Evolutionary conservation across 35 echinoderm and acorn worm species (phyloP), one percentile per base, ranked within the genome.

Genomic region (Hemicentrotus pulcherrimus): DNA sequence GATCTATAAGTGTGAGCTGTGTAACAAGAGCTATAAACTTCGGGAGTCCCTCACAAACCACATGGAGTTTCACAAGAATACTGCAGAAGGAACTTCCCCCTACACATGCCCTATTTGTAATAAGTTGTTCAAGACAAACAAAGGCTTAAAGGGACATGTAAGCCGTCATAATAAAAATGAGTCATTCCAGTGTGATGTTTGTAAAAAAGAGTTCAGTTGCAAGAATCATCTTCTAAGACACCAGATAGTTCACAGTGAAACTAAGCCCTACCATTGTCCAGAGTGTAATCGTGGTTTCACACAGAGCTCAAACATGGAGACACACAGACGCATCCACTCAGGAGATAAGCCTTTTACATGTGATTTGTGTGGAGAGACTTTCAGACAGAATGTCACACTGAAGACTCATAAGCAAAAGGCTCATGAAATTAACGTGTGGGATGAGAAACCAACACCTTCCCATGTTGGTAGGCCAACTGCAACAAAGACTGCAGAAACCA

Each of bases 321-420:
- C 97, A 90, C 98, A 99, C 65, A 97, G 97, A 95, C 91, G 98
- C 46, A 97, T 95, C 14, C 98, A 99, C 94, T 98, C 98, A 5
- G 98, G 98, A 13, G 95, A 97, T 58, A 99, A 98, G 94, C 98
- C 98, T 14, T 99, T 97, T 71, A 47, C 94, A 31, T 99, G 98
- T 94, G 94, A 96, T 33, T 9, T 97, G 4, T 99, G 98, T 88
- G 94, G 91, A 31, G 96, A 97, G 65, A 94, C 92, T 18, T 99
- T 99, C 87, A 96, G 97, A 28, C 98, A 99, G 46, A 99, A 99
- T 59, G 98, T 99, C 48, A 97, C 96, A 48, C 86, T 99, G 45
- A 99, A 99, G 91, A 96, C 96, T 7, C 98, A 99, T 78, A 96
- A 96, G 52, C 96, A 97, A 85, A 95, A 94, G 15, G 94, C 61